These are phyloP conservation scores for Oncopeltus fasciatus DNA, from an alignment of 1,140 invertebrate genomes.

Conservation along the genomic window DNA sequence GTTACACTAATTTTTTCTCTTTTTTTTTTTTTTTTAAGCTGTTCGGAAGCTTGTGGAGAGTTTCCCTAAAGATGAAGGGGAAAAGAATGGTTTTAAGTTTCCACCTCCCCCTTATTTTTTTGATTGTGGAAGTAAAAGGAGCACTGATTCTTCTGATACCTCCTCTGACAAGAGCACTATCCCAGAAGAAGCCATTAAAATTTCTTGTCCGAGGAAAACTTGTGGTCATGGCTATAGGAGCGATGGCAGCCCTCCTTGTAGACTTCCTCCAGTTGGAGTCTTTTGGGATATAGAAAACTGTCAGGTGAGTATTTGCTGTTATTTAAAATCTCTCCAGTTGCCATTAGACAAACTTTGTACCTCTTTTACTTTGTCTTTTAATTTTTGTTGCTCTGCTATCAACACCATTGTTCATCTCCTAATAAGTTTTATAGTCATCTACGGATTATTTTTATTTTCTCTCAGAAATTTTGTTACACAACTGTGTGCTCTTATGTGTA, in stretches of 20 bases:
- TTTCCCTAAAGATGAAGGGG: not conserved
- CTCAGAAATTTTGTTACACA: no score
- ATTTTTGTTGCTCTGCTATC: no score
- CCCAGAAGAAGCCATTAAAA: not conserved
- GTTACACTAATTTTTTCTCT: not conserved
- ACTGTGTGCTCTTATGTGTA: no score
- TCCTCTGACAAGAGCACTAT: not conserved
- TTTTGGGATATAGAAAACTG: constrained; percentile 84
- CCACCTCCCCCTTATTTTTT: not conserved
- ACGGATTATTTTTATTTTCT: no score
- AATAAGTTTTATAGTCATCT: no score
- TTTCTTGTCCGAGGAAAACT: not conserved
- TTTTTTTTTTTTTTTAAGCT: not conserved
- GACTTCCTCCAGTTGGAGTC: constrained; percentile 60
- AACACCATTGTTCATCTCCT: no score
- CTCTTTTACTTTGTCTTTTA: no score
- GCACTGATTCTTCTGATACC: not conserved
- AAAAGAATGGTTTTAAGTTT: not conserved
- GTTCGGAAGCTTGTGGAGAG: not conserved
- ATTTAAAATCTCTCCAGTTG: no score
- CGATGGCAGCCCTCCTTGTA: constrained; percentile 11
- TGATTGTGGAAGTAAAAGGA: no score
- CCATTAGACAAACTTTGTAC: no score
- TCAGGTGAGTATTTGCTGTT: constrained; percentile 45
- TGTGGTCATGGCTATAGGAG: constrained; percentile 16